Conservation (phyloP, 2,888 invertebrate genomes). For the Epinotia bilunana region DNA sequence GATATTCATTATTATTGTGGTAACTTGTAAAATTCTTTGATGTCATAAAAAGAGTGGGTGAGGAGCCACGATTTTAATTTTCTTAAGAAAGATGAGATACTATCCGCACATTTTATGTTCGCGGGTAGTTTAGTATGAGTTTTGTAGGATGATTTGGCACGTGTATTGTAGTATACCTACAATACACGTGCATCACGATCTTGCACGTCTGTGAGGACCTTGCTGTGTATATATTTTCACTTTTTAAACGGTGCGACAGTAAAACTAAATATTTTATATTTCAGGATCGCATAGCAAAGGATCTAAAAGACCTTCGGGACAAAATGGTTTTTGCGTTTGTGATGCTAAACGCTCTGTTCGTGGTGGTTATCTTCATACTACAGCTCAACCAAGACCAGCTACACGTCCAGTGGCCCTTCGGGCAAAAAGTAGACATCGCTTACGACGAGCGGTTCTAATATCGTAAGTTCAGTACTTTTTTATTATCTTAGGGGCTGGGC, state of each 20-base stretch:
- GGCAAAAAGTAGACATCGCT: constrained; percentile 91
- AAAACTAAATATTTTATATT: constrained; percentile 47
- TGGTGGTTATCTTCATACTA: constrained; percentile 97
- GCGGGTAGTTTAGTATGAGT: no score
- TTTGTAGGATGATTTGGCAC: no score
- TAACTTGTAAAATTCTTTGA: no score
- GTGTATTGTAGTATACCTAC: no score
- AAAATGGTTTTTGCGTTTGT: constrained; percentile 97
- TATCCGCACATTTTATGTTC: no score
- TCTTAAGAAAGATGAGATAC: no score
- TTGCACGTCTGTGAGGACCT: not conserved
- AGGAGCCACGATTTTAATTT: no score
- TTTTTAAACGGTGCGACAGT: not conserved
- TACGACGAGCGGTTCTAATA: constrained; percentile 90
- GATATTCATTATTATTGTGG: no score
- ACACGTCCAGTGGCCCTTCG: constrained; percentile 97
- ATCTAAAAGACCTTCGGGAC: constrained; percentile 96
- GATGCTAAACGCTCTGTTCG: constrained; percentile 99
- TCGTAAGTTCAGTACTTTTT: constrained; percentile 59
- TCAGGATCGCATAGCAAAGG: constrained; percentile 93
- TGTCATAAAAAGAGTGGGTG: no score
- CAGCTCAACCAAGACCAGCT: constrained; percentile 98
- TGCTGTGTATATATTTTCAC: not conserved
- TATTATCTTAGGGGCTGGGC: not conserved
- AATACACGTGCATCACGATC: not conserved